Conservation (phyloP, 2,888 invertebrate species). For the Volucella bombylans region DNA sequence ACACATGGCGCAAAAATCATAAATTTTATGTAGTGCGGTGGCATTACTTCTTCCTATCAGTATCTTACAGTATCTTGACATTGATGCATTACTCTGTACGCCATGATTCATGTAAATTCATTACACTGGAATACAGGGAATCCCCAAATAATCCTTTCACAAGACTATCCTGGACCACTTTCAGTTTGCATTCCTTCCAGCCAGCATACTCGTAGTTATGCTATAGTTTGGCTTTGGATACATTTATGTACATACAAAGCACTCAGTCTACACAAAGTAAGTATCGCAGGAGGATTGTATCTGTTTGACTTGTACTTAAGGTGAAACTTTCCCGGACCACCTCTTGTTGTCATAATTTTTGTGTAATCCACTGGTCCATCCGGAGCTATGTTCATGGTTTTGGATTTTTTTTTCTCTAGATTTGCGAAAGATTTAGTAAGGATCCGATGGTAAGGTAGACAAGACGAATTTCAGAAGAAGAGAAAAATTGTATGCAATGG, state of each 20-base stretch:
- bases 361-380: constrained; percentile 41
- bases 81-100: constrained; percentile 54
- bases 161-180: constrained; percentile 50
- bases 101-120: constrained; percentile 55
- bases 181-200: neutral
- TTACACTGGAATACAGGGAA: constrained; percentile 27
- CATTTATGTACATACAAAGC: neutral
- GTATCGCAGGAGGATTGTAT: constrained; percentile 34
- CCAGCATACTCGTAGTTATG: neutral
- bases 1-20: no score
- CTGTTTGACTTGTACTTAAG: constrained; percentile 62
- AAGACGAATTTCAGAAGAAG: neutral
- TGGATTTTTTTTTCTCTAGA: neutral
- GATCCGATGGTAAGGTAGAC: constrained; percentile 15
- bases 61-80: constrained; percentile 26
- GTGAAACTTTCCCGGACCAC: constrained; percentile 52
- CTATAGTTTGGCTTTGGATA: neutral
- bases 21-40: no score
- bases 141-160: constrained; percentile 48
- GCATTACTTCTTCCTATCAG: no score
- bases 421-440: neutral
- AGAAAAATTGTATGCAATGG: constrained; percentile 39
- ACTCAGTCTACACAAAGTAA: neutral
- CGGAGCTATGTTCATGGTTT: constrained; percentile 9
- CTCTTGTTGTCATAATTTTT: constrained; percentile 54